A percentile compares a stretch with the other conserved stretches of the same genome.
These are phyloP conservation scores for Fregetta grallaria DNA, from an alignment of 2,113 vertebrate genomes.

Conservation along the genomic window DNA sequence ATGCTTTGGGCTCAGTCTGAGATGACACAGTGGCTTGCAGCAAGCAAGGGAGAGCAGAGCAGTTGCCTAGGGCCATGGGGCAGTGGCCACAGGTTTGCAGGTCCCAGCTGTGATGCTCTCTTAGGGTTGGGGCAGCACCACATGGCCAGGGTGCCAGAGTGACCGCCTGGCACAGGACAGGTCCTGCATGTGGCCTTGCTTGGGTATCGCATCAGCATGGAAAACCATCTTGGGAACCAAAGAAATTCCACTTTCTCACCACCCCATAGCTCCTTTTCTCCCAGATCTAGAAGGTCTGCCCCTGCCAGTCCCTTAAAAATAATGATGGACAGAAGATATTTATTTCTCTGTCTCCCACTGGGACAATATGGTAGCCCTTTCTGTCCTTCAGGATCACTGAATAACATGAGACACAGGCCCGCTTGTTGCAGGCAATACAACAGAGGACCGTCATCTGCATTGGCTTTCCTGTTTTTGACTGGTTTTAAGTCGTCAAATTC, in stretches of 20 bases:
- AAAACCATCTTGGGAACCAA: neutral
- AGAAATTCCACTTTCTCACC: neutral
- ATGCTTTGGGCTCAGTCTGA: neutral
- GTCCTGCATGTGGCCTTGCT: neutral
- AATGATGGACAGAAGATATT: neutral
- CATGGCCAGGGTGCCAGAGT: neutral
- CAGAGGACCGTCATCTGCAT: neutral
- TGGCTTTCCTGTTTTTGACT: neutral
- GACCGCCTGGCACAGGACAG: rapidly evolving
- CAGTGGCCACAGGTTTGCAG: rapidly evolving
- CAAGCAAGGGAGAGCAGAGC: rapidly evolving
- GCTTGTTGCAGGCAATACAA: neutral
- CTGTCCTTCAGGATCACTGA: neutral
- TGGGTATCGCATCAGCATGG: too few species aligned
- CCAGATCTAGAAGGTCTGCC: neutral
- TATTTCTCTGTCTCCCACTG: neutral
- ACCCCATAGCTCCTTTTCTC: neutral
- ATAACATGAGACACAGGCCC: neutral
- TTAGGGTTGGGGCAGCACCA: rapidly evolving
- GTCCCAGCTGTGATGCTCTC: rapidly evolving
- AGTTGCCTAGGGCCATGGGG: rapidly evolving
- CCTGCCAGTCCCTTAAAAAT: neutral
- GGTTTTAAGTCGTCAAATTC: neutral
- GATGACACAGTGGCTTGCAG: neutral
- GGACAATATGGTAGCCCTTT: neutral